Conservation (phyloP, 2,797 vertebrate genomes). For the Aeoliscus strigatus region DNA sequence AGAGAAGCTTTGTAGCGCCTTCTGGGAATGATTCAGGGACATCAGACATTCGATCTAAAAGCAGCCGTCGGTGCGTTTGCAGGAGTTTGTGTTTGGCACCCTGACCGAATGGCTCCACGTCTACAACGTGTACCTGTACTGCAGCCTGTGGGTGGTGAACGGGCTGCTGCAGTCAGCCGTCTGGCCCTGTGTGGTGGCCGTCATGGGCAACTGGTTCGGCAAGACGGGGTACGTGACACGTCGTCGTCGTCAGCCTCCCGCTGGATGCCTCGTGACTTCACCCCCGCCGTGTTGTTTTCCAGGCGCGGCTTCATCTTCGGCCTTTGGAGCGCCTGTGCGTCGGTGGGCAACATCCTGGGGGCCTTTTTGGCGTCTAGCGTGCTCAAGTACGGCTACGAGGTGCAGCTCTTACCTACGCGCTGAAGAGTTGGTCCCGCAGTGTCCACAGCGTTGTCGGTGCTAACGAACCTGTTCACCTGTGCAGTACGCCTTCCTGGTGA, state of each 20-base stretch:
- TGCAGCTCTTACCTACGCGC: no score
- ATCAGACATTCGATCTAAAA: no score
- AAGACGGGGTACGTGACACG: constrained; percentile 82
- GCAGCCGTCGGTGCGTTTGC: constrained; percentile 1
- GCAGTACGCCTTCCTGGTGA: constrained; percentile 95
- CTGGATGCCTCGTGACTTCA: no score
- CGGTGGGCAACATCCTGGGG: constrained; percentile 96
- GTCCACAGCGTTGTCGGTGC: not conserved
- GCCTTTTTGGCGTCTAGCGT: constrained; percentile 93
- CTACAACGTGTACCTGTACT: constrained; percentile 91
- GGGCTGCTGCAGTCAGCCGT: constrained; percentile 94
- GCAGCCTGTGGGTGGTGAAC: constrained; percentile 87
- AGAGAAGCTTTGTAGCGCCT: no score
- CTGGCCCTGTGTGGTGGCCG: constrained; percentile 94
- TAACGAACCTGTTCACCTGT: constrained; percentile 1
- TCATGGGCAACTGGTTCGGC: constrained; percentile 99
- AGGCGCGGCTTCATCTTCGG: constrained; percentile 92
- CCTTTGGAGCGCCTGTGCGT: constrained; percentile 96
- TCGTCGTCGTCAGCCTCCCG: no score
- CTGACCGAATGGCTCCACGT: constrained; percentile 91
- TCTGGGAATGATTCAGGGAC: no score
- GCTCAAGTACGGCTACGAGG: constrained; percentile 94
- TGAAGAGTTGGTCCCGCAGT: no score
- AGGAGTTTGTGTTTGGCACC: constrained; percentile 92
- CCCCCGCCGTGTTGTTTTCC: constrained; percentile 2